Evolutionary conservation across 2,797 vertebrate genomes (phyloP).

Genomic region (Girardinus metallicus): DNA sequence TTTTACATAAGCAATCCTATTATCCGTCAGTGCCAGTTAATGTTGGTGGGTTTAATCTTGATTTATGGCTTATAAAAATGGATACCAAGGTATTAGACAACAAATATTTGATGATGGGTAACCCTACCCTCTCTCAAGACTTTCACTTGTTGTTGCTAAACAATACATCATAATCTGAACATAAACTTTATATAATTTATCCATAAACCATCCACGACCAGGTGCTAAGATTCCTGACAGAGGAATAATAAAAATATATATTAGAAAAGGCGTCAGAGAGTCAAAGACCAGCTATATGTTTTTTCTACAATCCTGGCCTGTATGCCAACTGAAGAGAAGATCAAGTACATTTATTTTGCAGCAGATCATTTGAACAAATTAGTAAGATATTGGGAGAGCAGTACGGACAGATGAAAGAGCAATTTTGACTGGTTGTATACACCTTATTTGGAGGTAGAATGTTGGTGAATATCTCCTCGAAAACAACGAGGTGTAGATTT

Average conservation of each 20-base stretch:
- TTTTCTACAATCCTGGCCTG: neutral
- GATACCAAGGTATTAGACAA: neutral
- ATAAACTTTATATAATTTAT: neutral
- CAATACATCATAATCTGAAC: neutral
- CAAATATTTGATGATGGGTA: neutral
- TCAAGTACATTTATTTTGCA: neutral
- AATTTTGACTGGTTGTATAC: neutral
- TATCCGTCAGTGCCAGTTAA: neutral
- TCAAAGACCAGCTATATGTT: neutral
- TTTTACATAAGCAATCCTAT: neutral
- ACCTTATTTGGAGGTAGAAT: neutral
- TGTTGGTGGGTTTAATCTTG: neutral
- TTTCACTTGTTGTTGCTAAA: neutral
- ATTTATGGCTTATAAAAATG: neutral
- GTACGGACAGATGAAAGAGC: neutral
- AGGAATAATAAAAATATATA: neutral
- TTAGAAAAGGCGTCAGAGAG: neutral
- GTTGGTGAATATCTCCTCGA: neutral
- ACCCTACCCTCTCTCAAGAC: neutral
- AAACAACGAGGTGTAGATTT: neutral
- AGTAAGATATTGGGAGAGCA: neutral
- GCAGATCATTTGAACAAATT: neutral
- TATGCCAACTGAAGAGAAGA: neutral
- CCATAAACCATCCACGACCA: neutral
- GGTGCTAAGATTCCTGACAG: neutral